phyloP scores from a whole-genome alignment of 2,113 vertebrate species.

The Pterocles orientalis region DNA sequence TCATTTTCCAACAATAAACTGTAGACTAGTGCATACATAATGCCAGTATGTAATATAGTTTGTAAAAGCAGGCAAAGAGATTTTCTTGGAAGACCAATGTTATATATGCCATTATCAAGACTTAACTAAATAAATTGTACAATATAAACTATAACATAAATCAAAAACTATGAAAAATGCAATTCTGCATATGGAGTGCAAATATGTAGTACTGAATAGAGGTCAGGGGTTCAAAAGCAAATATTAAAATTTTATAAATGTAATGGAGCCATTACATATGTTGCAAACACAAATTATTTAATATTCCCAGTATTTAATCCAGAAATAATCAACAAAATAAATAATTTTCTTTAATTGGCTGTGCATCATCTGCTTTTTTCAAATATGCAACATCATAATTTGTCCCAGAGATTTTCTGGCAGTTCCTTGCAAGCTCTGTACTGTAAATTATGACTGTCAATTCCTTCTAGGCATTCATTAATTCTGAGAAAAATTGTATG shows the following conservation, averaged over 20 bases:
- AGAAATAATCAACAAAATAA: neutral
- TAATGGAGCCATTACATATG: neutral
- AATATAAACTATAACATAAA: neutral
- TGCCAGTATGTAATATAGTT: neutral
- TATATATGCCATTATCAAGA: neutral
- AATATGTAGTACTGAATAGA: neutral
- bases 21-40: neutral
- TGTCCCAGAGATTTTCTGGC: slow-evolving; percentile 30
- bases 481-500: neutral
- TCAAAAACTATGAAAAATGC: neutral
- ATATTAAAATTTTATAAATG: neutral
- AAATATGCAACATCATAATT: neutral
- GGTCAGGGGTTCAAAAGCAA: slow-evolving; percentile 26
- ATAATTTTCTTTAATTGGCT: neutral
- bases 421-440: neutral
- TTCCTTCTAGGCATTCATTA: slow-evolving; percentile 21
- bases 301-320: neutral
- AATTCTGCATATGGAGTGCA: neutral
- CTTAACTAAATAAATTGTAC: neutral
- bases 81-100: neutral
- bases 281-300: slow-evolving; percentile 4
- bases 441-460: neutral
- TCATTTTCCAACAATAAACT: neutral
- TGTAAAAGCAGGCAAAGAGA: neutral
- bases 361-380: neutral